Evolutionary conservation across 2,113 vertebrate genomes (phyloP).

Genomic region (Trachemys scripta): DNA sequence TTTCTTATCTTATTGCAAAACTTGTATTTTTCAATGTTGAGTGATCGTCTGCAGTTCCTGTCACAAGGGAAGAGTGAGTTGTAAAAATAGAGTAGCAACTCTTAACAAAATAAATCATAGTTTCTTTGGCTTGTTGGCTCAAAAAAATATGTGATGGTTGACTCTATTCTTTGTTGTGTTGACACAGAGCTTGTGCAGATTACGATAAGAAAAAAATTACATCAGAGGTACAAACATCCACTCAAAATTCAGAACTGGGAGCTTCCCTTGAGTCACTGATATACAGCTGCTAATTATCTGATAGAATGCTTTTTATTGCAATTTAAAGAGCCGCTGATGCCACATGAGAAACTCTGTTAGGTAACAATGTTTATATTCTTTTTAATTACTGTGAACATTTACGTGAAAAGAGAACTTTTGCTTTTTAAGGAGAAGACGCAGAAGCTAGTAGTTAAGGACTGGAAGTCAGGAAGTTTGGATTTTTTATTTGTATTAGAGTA

Average conservation of each 20-base stretch:
- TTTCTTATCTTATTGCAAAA: not conserved
- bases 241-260: conserved; percentile 14
- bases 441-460: not conserved
- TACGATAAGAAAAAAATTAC: conserved; percentile 28
- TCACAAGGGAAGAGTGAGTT: not conserved
- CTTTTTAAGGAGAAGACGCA: not conserved
- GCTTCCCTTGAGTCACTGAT: conserved; percentile 22
- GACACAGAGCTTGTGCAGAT: not conserved
- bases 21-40: not conserved
- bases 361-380: not conserved
- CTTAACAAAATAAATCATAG: conserved; percentile 21
- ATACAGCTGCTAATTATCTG: conserved; percentile 48
- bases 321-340: conserved; percentile 15
- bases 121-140: conserved; percentile 17
- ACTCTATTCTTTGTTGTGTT: conserved; percentile 23
- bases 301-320: not conserved
- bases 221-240: conserved; percentile 24
- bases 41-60: not conserved
- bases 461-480: not conserved
- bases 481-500: not conserved
- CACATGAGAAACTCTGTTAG: conserved; percentile 28
- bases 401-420: not conserved
- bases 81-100: not conserved
- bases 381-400: not conserved
- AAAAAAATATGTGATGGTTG: not conserved